Evolutionary conservation across 2,888 invertebrate species (phyloP), one percentile per base, ranked within the genome.

Genomic region (Nipponacmea schrenckii): DNA sequence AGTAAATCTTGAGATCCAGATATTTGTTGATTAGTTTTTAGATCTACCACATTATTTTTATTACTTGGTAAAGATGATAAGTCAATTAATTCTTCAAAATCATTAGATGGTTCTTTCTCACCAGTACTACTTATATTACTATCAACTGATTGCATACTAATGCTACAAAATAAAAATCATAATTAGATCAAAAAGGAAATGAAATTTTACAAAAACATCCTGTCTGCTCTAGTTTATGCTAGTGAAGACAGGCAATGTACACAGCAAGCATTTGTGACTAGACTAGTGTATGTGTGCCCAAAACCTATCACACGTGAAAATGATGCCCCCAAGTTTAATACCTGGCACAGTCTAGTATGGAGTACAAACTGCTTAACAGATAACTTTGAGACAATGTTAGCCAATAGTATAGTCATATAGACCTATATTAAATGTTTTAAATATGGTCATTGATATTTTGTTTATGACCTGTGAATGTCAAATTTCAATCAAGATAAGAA

Each of bases 21-120:
- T 46, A 67, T 46, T 69, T 74, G 76, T 62, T 77, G 77, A 26
- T 56, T 63, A 27, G 74, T 69, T 64, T 77, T 77, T 44, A 76
- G 64, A 39, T 76, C 73, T 64, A 79, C 70, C 39, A 39, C 39
- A 39, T 39, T 39, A 63, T 78, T 75, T 73, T 78, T 80, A 66
- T 80, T 78, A 73, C 81, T 83, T 71, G 78, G 80, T 66, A 77
- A 74, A 65, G 82, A 78, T 44, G 77, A 78, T 72, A 86, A 77
- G 77, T 84, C 83, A 65, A 86, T 84, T 67, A 83, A 75, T 72
- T 84, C 83, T 76, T 84, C 84, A 75, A 86, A 83, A 46, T 82
- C 76, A 45, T 70, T 72, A 56, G 68, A 26, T 65, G 48, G 39
- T 67, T 45, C 15, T 65, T 67, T 39, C 46, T 67, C 24, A 56